These are phyloP conservation scores for Aplochiton taeniatus DNA, from an alignment of 2,797 vertebrate genomes.

Conservation along the genomic window DNA sequence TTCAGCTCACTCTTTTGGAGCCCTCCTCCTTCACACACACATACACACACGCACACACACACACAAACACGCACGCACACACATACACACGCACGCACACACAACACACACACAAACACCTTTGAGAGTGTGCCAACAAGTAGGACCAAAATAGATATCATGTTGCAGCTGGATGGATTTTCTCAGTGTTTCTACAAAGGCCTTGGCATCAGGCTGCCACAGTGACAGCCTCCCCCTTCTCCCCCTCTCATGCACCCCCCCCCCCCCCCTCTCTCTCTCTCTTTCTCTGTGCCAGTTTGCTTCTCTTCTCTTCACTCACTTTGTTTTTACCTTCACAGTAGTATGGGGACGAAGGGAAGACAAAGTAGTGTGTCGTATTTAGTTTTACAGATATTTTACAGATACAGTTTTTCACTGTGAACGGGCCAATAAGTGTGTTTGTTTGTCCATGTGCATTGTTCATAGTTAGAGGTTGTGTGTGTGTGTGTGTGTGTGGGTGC, in stretches of 20 bases:
- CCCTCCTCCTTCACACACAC: not conserved
- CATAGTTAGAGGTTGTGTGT: too few species aligned
- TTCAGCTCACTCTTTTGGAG: not conserved
- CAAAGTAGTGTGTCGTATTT: too few species aligned
- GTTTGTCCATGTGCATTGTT: too few species aligned
- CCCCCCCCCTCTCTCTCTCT: slow-evolving; percentile 8
- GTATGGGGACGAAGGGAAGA: too few species aligned
- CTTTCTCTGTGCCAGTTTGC: not conserved
- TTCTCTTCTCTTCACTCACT: too few species aligned
- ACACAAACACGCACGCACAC: slow-evolving; percentile 21
- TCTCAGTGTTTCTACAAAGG: slow-evolving; percentile 36
- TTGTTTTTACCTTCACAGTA: too few species aligned
- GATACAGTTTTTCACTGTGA: too few species aligned
- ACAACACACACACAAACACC: slow-evolving; percentile 25
- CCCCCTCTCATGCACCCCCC: not conserved
- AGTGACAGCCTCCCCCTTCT: slow-evolving; percentile 11
- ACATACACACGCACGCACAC: slow-evolving; percentile 13
- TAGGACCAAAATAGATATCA: slow-evolving; percentile 51
- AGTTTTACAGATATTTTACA: too few species aligned
- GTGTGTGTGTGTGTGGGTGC: not conserved
- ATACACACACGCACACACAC: slow-evolving; percentile 11
- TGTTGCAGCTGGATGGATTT: slow-evolving; percentile 48
- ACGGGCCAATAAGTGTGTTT: too few species aligned
- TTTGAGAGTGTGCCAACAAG: slow-evolving; percentile 48
- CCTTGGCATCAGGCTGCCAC: slow-evolving; percentile 29